These are phyloP conservation scores for Trilocha varians DNA, from an alignment of 2,888 invertebrate genomes.

Conservation along the genomic window DNA sequence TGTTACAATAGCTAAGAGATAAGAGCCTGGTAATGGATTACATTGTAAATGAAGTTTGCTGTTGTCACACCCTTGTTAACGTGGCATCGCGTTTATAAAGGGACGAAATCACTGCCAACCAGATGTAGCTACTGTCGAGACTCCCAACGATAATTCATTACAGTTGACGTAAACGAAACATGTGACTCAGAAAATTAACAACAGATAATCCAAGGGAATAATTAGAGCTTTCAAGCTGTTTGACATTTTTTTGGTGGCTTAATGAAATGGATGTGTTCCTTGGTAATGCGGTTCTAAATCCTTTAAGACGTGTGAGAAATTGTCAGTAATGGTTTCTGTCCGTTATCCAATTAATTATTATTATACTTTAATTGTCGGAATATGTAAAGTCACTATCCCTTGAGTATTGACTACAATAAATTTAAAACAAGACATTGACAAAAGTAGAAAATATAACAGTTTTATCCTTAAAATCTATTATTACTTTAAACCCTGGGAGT, in stretches of 20 bases:
- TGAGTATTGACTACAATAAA: too few species aligned
- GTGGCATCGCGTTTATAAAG: conserved; percentile 12
- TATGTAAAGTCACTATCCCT: too few species aligned
- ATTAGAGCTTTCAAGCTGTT: conserved; percentile 4
- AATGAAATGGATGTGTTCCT: not conserved
- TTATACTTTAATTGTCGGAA: not conserved
- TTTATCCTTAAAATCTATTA: too few species aligned
- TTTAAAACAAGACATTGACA: too few species aligned
- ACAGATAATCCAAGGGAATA: conserved; percentile 23
- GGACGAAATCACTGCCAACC: conserved; percentile 25
- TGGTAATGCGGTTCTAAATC: not conserved
- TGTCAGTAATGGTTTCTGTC: not conserved
- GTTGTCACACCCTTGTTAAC: conserved; percentile 47
- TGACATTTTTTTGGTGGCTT: not conserved
- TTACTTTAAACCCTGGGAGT: too few species aligned
- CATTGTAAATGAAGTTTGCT: conserved; percentile 41
- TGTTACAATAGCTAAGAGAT: conserved; percentile 19
- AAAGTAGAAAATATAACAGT: too few species aligned
- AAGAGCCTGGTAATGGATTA: conserved; percentile 43
- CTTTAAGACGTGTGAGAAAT: not conserved
- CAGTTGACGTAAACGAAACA: conserved; percentile 26
- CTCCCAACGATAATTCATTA: conserved; percentile 39
- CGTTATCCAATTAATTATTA: not conserved
- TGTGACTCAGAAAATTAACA: conserved; percentile 31
- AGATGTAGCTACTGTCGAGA: conserved; percentile 26